phyloP scores from a whole-genome alignment of 2,113 vertebrate species.

The Monarcha castaneiventris region DNA sequence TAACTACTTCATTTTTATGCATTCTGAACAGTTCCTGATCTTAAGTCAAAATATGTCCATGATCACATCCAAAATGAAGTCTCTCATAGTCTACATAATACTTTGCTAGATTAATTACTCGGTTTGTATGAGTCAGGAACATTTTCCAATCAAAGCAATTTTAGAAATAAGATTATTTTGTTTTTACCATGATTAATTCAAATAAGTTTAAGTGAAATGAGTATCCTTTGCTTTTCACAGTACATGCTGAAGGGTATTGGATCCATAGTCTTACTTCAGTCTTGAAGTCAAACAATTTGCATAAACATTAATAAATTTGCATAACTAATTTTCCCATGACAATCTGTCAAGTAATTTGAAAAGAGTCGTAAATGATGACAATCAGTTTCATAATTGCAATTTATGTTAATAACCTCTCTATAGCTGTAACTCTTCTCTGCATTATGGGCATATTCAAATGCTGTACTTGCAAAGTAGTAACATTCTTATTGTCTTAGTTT shows the following conservation, averaged over 20 bases:
- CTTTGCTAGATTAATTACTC: slow-evolving; percentile 35
- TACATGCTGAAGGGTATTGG: neutral
- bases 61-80: slow-evolving; percentile 53
- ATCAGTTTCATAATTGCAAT: slow-evolving; percentile 35
- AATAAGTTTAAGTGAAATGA: slow-evolving; percentile 27
- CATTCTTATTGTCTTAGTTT: neutral
- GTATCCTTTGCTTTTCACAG: neutral
- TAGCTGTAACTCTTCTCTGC: neutral
- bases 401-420: slow-evolving; percentile 6
- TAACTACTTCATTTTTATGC: slow-evolving; percentile 35
- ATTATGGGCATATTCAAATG: neutral
- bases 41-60: slow-evolving; percentile 52
- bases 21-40: slow-evolving; percentile 55
- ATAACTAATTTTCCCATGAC: slow-evolving; percentile 2
- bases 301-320: slow-evolving; percentile 30
- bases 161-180: slow-evolving; percentile 34
- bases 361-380: neutral
- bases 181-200: slow-evolving; percentile 34
- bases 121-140: slow-evolving; percentile 20
- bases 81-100: slow-evolving; percentile 19
- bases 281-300: slow-evolving; percentile 30
- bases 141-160: slow-evolving; percentile 37
- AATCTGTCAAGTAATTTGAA: slow-evolving; percentile 51
- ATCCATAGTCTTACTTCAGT: slow-evolving; percentile 4
- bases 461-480: neutral